These are phyloP conservation scores for Meloidogyne exigua DNA, from an alignment of 1,140 invertebrate genomes.

Conservation along the genomic window DNA sequence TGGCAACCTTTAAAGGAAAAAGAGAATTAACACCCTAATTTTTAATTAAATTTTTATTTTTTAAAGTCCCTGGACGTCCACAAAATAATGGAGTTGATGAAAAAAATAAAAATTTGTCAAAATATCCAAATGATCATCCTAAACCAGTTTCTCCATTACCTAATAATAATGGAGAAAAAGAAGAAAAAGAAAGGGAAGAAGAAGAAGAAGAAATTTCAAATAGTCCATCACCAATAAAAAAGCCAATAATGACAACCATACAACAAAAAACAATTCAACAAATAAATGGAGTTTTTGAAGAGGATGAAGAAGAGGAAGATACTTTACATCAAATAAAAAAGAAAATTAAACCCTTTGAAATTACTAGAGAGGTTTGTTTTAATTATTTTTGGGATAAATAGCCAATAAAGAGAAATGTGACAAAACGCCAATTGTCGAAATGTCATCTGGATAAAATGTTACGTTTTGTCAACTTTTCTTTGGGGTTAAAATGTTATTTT, in stretches of 20 bases:
- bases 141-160: not conserved
- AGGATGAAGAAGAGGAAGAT: slow-evolving; percentile 69
- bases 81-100: not conserved
- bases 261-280: slow-evolving; percentile 26
- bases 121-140: not conserved
- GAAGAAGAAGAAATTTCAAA: not conserved
- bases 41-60: slow-evolving; percentile 8
- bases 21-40: no score
- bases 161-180: not conserved
- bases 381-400: not conserved
- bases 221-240: slow-evolving; percentile 17
- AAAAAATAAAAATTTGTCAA: not conserved
- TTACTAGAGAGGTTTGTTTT: slow-evolving; percentile 42
- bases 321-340: slow-evolving; percentile 70
- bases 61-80: not conserved
- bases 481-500: not conserved
- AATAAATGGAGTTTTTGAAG: slow-evolving; percentile 54
- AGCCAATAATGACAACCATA: slow-evolving; percentile 73
- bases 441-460: no score
- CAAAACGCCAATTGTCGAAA: not conserved
- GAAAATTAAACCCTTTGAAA: slow-evolving; percentile 67
- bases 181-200: not conserved
- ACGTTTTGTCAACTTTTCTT: not conserved
- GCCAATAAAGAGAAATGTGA: not conserved
- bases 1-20: no score